Conservation (phyloP, 2,113 vertebrate genomes). For the Tursiops truncatus region DNA sequence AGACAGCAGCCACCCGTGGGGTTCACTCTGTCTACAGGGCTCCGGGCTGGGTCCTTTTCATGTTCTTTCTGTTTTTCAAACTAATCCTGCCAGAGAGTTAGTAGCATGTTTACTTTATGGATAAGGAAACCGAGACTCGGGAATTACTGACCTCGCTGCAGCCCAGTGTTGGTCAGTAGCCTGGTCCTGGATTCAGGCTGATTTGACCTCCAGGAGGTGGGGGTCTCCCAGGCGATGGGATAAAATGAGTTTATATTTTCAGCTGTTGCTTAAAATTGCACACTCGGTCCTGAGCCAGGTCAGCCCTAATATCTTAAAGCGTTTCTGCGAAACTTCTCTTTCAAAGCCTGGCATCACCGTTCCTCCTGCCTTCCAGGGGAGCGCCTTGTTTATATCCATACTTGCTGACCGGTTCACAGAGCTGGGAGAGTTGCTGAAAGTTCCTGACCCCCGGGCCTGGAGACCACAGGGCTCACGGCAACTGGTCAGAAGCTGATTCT, state of each 20-base stretch:
- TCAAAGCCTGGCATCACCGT: neutral
- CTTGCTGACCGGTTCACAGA: neutral
- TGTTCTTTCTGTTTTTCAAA: neutral
- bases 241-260: neutral
- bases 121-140: neutral
- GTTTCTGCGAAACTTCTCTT: neutral
- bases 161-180: neutral
- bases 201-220: neutral
- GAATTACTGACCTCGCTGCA: neutral
- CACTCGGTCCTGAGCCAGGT: neutral
- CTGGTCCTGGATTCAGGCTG: neutral
- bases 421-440: neutral
- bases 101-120: neutral
- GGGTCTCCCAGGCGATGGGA: fast-evolving
- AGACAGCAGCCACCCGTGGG: neutral
- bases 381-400: neutral
- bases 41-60: neutral
- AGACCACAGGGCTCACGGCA: neutral
- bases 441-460: neutral
- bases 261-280: neutral
- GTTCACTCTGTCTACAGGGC: neutral
- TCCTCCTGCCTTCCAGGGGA: fast-evolving
- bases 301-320: neutral
- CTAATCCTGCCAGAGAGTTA: too few relatives aligned
- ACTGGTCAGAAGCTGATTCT: neutral